Percentiles rank a stretch among this genome's conserved stretches.
These are phyloP conservation scores for Pycnomerus fuliginosus DNA, from an alignment of 2,888 invertebrate species.

Conservation along the genomic window DNA sequence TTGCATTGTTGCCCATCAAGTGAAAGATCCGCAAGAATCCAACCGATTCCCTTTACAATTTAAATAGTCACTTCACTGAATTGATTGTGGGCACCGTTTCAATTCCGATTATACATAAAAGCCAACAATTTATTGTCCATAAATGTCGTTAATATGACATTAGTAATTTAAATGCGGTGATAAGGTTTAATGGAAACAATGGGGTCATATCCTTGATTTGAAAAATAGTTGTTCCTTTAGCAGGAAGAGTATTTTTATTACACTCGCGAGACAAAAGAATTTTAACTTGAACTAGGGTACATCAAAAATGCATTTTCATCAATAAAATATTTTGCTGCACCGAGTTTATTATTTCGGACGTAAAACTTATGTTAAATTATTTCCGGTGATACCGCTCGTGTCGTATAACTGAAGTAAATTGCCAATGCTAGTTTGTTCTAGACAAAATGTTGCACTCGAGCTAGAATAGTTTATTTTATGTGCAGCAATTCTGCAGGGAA, in stretches of 20 bases:
- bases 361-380: slow-evolving; percentile 13
- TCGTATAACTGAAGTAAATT: slow-evolving; percentile 6
- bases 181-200: too few relatives aligned
- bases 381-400: slow-evolving; percentile 4
- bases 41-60: slow-evolving; percentile 8
- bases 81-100: slow-evolving; percentile 16
- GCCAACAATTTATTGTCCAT: too few relatives aligned
- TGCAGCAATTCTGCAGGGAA: too few relatives aligned
- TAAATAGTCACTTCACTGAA: slow-evolving; percentile 17
- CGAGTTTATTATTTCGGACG: slow-evolving; percentile 11
- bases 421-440: slow-evolving; percentile 6
- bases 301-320: slow-evolving; percentile 19
- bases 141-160: too few relatives aligned
- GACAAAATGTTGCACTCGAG: slow-evolving; percentile 14
- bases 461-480: slow-evolving; percentile 8
- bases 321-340: slow-evolving; percentile 14
- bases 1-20: slow-evolving; percentile 22
- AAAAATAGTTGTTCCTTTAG: too few relatives aligned
- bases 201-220: too few relatives aligned
- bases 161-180: too few relatives aligned
- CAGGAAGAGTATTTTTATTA: too few relatives aligned
- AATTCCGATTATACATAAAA: too few relatives aligned
- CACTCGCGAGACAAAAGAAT: slow-evolving; percentile 21
- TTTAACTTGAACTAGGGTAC: slow-evolving; percentile 12
- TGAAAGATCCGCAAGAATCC: slow-evolving; percentile 12